phyloP scores from a whole-genome alignment of 1,140 invertebrate genomes.

The Drosophila quadrilineata region DNA sequence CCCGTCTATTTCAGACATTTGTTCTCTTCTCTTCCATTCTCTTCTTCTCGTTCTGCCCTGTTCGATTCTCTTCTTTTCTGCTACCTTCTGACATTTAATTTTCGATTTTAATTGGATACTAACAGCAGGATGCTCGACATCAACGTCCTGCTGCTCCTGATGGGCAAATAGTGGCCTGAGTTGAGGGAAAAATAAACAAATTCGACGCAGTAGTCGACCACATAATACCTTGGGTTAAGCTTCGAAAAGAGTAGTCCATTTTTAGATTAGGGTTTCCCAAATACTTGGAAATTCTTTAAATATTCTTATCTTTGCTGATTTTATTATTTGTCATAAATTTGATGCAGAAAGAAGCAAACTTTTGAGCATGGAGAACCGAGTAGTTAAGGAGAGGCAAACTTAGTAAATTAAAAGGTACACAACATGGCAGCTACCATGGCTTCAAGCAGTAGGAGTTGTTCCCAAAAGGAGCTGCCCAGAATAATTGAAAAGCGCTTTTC shows the following conservation, averaged over 20 bases:
- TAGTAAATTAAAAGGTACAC: constrained; percentile 78
- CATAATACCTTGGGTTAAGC: background rate
- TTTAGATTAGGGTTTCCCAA: no score
- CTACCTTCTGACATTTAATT: constrained; percentile 73
- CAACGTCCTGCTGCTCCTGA: constrained; percentile 45
- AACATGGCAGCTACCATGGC: constrained; percentile 46
- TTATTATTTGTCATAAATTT: background rate
- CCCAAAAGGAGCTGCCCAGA: constrained; percentile 73
- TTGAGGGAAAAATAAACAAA: no score
- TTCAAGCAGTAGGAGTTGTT: constrained; percentile 40
- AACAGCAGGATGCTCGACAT: constrained; percentile 74
- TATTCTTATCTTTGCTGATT: no score
- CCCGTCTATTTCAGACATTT: no score
- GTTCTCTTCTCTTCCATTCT: background rate
- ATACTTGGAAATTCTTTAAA: background rate
- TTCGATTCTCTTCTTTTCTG: constrained; percentile 16
- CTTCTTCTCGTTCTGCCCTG: constrained; percentile 1
- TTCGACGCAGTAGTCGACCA: background rate
- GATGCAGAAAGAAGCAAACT: constrained; percentile 20
- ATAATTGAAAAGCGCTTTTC: constrained; percentile 80
- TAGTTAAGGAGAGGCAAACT: constrained; percentile 66
- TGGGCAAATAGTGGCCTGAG: constrained; percentile 39
- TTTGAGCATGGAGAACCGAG: no score
- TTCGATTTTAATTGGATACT: constrained; percentile 81
- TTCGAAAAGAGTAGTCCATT: no score